phyloP scores from a whole-genome alignment of 2,797 vertebrate genomes.

The Peromyscus melanophrys region DNA sequence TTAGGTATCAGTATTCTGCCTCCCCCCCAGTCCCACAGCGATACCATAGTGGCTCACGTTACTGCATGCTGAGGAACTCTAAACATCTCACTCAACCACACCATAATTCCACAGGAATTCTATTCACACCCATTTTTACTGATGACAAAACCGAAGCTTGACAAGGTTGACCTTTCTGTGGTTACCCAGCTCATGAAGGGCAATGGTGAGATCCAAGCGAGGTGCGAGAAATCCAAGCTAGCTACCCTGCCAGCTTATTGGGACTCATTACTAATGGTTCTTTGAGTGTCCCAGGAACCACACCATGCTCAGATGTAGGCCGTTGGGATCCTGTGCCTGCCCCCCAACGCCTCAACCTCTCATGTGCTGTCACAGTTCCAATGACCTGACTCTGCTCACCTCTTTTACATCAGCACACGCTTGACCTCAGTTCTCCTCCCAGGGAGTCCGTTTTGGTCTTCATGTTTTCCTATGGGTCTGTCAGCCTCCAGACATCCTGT shows the following conservation, averaged over 20 bases:
- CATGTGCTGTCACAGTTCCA: accelerated
- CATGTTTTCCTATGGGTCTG: neutral
- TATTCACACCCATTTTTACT: neutral
- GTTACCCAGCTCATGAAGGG: neutral
- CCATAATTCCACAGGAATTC: neutral
- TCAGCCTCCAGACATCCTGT: neutral
- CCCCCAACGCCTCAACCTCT: neutral
- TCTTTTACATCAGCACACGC: neutral
- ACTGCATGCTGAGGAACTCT: neutral
- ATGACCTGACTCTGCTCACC: neutral
- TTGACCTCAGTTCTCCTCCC: neutral
- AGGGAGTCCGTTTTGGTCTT: constrained; percentile 4
- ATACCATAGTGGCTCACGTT: neutral
- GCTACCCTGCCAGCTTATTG: neutral
- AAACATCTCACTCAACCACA: neutral
- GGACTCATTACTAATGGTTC: neutral
- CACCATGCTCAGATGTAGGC: neutral
- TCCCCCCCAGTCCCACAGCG: neutral
- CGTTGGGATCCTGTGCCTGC: neutral
- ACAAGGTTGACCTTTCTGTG: neutral
- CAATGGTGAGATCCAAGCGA: neutral
- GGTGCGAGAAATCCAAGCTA: neutral
- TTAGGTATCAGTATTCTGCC: neutral
- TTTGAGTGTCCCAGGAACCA: accelerated
- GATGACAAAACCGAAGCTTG: neutral